These are phyloP conservation scores for Odocoileus virginianus DNA, from an alignment of 2,113 vertebrate species.

Conservation along the genomic window DNA sequence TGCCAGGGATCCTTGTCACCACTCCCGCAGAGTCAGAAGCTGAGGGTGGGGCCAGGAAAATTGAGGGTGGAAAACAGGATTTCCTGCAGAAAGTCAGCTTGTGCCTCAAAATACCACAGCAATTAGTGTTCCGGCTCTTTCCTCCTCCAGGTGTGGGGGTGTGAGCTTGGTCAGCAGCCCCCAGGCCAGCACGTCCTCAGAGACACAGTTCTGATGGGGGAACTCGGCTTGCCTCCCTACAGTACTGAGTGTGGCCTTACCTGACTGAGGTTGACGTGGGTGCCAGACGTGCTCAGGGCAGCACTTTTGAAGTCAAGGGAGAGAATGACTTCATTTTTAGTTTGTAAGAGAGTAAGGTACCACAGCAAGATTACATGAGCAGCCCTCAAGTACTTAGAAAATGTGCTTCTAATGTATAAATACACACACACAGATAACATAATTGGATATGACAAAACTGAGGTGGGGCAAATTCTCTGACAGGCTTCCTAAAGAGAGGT, in stretches of 20 bases:
- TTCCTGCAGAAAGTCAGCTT: not conserved
- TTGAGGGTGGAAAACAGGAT: not conserved
- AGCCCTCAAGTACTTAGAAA: not conserved
- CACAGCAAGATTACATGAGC: not conserved
- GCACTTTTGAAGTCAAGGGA: not conserved
- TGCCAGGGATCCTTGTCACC: not conserved
- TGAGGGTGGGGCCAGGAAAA: not conserved
- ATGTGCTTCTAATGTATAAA: not conserved
- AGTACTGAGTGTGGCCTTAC: not conserved
- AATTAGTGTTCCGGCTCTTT: not conserved
- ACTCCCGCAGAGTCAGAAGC: not conserved
- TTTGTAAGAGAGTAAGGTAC: not conserved
- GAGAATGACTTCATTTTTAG: not conserved
- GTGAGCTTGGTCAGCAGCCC: not conserved
- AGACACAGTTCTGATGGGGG: not conserved
- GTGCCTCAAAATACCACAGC: not conserved
- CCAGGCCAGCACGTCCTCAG: not conserved
- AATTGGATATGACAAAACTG: not conserved
- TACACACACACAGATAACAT: not conserved
- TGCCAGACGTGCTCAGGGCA: not conserved
- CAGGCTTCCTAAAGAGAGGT: not conserved
- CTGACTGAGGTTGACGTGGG: not conserved
- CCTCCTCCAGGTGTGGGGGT: not conserved
- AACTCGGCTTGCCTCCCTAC: not conserved
- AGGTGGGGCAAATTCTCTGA: not conserved